Conservation (phyloP, 37 sponge, comb jelly and placozoan species). For the Crambe crambe region DNA sequence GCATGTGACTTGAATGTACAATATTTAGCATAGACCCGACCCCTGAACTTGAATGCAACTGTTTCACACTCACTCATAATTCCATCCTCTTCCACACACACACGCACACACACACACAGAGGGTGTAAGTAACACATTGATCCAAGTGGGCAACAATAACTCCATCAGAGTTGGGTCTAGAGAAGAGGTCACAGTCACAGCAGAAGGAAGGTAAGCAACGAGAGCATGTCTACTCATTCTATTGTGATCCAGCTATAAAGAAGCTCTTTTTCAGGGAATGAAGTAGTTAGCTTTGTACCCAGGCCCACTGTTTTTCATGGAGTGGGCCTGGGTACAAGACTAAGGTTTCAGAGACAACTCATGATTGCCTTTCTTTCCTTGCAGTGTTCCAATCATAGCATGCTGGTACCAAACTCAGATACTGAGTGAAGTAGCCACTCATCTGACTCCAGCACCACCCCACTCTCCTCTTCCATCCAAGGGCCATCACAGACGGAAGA, state of each 20-base stretch:
- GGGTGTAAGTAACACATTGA: not conserved
- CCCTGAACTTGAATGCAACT: too few relatives aligned
- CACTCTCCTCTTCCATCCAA: not conserved
- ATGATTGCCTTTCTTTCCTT: too few relatives aligned
- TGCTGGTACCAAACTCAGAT: slow-evolving; percentile 8
- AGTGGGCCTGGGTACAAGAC: too few relatives aligned
- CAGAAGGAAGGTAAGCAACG: slow-evolving; percentile 8
- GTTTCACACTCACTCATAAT: not conserved
- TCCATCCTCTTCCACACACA: not conserved
- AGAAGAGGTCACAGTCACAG: slow-evolving; percentile 5
- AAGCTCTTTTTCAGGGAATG: not conserved
- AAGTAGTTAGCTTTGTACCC: too few relatives aligned
- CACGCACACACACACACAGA: not conserved
- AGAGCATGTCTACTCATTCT: not conserved
- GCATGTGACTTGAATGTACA: too few relatives aligned
- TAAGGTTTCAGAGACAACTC: too few relatives aligned
- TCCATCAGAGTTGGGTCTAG: slow-evolving; percentile 8
- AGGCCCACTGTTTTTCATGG: too few relatives aligned
- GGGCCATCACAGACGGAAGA: not conserved
- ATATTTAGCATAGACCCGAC: not conserved
- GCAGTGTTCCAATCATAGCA: slow-evolving; percentile 18
- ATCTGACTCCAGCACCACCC: not conserved
- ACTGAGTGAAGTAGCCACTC: not conserved
- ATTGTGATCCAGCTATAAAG: not conserved
- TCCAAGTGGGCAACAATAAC: slow-evolving; percentile 1